Conservation (phyloP, 2,888 invertebrate genomes). For the Lysandra bellargus region DNA sequence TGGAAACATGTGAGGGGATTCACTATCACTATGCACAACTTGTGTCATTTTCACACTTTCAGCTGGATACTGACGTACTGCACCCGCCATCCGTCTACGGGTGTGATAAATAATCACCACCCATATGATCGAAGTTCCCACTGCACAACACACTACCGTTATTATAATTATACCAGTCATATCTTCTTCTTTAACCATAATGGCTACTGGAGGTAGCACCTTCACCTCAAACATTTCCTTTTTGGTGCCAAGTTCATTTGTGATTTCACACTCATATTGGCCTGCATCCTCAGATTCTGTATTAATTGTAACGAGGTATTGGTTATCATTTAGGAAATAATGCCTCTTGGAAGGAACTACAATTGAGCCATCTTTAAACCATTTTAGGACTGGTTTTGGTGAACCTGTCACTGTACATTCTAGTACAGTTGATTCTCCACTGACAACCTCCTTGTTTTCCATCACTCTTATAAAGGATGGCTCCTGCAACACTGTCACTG, state of each 20-base stretch:
- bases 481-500: slow-evolving; percentile 90
- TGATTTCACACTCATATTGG: slow-evolving; percentile 93
- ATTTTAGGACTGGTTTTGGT: slow-evolving; percentile 89
- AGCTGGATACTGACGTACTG: slow-evolving; percentile 70
- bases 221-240: slow-evolving; percentile 86
- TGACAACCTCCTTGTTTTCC: slow-evolving; percentile 90
- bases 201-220: slow-evolving; percentile 82
- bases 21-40: slow-evolving; percentile 76
- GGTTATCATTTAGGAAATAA: slow-evolving; percentile 92
- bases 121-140: slow-evolving; percentile 95
- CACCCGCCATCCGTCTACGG: slow-evolving; percentile 82
- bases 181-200: slow-evolving; percentile 84
- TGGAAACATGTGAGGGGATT: slow-evolving; percentile 74
- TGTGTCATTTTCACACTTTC: slow-evolving; percentile 76
- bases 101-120: slow-evolving; percentile 94
- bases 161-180: slow-evolving; percentile 94
- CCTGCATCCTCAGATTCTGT: slow-evolving; percentile 90
- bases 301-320: slow-evolving; percentile 92
- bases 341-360: slow-evolving; percentile 88
- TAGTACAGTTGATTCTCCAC: slow-evolving; percentile 91
- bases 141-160: slow-evolving; percentile 93
- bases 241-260: slow-evolving; percentile 90
- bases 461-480: slow-evolving; percentile 93
- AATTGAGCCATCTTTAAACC: slow-evolving; percentile 91
- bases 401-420: slow-evolving; percentile 93